Base-by-base conservation (phyloP, 2,113 vertebrate genomes). In the Physeter macrocephalus region DNA sequence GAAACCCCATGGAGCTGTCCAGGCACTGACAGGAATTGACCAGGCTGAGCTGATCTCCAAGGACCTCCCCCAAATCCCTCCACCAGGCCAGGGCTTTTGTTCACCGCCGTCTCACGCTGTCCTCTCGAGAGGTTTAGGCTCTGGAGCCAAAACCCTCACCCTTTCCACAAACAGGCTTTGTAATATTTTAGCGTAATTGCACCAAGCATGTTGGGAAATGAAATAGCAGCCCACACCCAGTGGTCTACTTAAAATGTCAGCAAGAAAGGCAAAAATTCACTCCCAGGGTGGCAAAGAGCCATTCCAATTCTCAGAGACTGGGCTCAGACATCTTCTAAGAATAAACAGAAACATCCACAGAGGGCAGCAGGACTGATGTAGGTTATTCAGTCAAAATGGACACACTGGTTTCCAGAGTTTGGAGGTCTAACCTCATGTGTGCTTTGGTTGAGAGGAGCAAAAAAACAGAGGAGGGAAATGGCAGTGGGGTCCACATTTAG, bases 11-110 rank as follows among this genome's bases (percentile, higher is more conserved):
- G 11, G 9, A 43, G 49, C 7, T 0, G 0, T 98, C 98, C 98
- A 98, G 97, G 80, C 17, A 0, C 94, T 98, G 97, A 97, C 98
- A 98, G 98, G 98, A 99, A 99, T 88, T 82, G 67, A 92, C 93
- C 36, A n/a, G 29, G 0, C 88, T 67, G 15, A 82, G 96, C 87
- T 0, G 20, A 17, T 43, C 96, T 95, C 96, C 91, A 87, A 95
- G 93, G 88, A 88, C 96, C 77, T 74, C 10, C 62, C 93, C 94
- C 75, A 49, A 87, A 66, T 43, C 29, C 86, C 77, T 25, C 46
- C 7, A 36, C 15, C 8, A 11, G 31, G 49, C 74, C 52, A 46
- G 46, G 0, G 34, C 82, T 78, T 88, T 80, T 89, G 94, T 75
- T 92, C 95, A 52, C 77, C 5, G 3, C 77, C 36, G 52, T 59